These are phyloP conservation scores for Chinchilla lanigera DNA, from an alignment of 2,113 vertebrate genomes.

Conservation along the genomic window DNA sequence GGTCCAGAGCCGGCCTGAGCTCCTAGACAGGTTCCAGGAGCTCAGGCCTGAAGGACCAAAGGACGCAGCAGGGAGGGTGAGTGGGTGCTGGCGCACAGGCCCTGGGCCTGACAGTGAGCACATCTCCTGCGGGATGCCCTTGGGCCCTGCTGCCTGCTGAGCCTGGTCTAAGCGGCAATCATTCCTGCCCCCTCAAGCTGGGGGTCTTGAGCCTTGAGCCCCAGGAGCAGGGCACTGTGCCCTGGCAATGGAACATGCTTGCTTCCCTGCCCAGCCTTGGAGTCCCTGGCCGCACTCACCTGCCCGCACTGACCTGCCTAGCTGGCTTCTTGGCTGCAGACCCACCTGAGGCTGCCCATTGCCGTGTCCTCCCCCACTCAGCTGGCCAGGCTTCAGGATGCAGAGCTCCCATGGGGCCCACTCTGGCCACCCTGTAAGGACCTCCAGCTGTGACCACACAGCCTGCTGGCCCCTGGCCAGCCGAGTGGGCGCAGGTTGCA, in stretches of 20 bases:
- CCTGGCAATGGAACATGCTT: too few relatives aligned
- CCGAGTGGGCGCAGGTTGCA: not conserved
- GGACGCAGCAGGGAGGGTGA: not conserved
- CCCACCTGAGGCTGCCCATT: not conserved
- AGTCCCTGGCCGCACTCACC: not conserved
- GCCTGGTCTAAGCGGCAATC: not conserved
- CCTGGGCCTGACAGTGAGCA: too few relatives aligned
- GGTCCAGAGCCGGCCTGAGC: fast-evolving
- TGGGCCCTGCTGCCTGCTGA: not conserved
- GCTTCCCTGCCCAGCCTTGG: too few relatives aligned
- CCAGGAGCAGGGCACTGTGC: not conserved
- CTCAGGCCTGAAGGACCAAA: fast-evolving
- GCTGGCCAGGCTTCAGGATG: not conserved
- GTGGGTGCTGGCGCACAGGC: too few relatives aligned
- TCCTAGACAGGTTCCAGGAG: not conserved
- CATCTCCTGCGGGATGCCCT: fast-evolving
- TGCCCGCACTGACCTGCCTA: not conserved
- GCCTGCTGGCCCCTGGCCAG: not conserved
- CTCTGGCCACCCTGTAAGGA: not conserved
- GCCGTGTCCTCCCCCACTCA: too few relatives aligned
- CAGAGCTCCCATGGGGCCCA: fast-evolving
- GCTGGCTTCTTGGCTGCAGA: not conserved
- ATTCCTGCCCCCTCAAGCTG: not conserved
- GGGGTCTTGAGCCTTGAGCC: not conserved
- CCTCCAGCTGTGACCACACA: not conserved